Conservation (phyloP, 1,140 invertebrate species). For the Heliothis subflexa region DNA sequence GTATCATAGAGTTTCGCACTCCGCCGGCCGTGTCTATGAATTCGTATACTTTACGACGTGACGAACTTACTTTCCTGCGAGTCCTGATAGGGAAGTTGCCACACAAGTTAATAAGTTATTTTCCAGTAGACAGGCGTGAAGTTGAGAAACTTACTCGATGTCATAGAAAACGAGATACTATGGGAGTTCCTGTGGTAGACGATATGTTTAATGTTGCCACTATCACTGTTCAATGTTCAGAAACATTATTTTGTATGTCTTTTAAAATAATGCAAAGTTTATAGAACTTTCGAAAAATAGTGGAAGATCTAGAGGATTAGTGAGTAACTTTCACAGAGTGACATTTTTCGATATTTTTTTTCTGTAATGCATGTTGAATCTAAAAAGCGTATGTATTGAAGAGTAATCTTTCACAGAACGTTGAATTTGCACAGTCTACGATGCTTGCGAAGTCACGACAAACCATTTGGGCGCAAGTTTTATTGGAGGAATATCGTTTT, state of each 20-base stretch:
- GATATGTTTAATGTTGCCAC: background rate
- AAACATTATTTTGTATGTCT: no score
- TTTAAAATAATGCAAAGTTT: no score
- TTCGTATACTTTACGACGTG: constrained; percentile 34
- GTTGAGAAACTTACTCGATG: constrained; percentile 1
- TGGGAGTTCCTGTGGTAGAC: no score
- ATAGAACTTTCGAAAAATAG: no score
- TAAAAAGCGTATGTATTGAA: background rate
- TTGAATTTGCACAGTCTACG: constrained; percentile 28
- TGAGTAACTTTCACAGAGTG: no score
- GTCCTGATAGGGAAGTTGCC: constrained; percentile 10
- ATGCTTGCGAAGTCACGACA: constrained; percentile 4
- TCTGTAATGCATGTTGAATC: no score
- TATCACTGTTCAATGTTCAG: no score
- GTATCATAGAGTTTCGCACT: constrained; percentile 28
- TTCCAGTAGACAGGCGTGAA: background rate
- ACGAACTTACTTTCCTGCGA: constrained; percentile 11
- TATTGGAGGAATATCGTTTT: background rate
- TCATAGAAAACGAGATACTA: no score
- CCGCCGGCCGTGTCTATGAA: constrained; percentile 13
- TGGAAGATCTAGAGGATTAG: no score
- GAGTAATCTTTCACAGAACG: background rate
- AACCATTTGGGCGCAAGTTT: constrained; percentile 1
- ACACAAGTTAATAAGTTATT: constrained; percentile 19
- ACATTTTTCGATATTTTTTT: no score